A percentile compares a stretch with the other conserved stretches of the same genome.
phyloP scores from a whole-genome alignment of 1,140 invertebrate species.

The Philopotamus ludificatus region DNA sequence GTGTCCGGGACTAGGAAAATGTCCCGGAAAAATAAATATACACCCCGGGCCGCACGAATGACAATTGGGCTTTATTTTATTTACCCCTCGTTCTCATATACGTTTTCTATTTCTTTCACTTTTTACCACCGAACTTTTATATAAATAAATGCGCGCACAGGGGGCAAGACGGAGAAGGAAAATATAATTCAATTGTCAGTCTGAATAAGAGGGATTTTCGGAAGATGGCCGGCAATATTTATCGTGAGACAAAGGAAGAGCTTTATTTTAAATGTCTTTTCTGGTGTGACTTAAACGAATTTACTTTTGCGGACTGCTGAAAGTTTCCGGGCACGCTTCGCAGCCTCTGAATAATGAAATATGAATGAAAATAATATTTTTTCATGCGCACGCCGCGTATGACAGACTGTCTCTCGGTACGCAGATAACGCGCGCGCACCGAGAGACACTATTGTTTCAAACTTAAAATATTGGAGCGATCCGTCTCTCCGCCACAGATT shows the following conservation, averaged over 20 bases:
- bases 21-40: constrained; percentile 11
- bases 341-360: constrained; percentile 33
- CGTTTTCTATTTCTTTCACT: constrained; percentile 3
- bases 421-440: too few species aligned
- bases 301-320: constrained; percentile 18
- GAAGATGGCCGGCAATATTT: constrained; percentile 29
- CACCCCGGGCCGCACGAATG: constrained; percentile 33
- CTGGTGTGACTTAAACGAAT: constrained; percentile 30
- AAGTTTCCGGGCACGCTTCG: constrained; percentile 25
- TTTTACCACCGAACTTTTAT: not conserved
- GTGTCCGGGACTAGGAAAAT: constrained; percentile 22
- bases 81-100: constrained; percentile 11
- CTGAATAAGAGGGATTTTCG: constrained; percentile 36
- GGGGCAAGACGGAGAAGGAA: constrained; percentile 1
- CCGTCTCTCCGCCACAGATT: too few species aligned
- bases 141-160: constrained; percentile 27
- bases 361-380: constrained; percentile 19
- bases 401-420: too few species aligned
- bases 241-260: constrained; percentile 33
- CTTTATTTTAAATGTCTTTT: constrained; percentile 38
- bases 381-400: not conserved
- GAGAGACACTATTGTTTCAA: too few species aligned
- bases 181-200: constrained; percentile 40
- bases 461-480: too few species aligned
- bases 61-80: constrained; percentile 41